phyloP scores from a whole-genome alignment of 2,888 invertebrate genomes.

The Drosophila nr. perissopoda region DNA sequence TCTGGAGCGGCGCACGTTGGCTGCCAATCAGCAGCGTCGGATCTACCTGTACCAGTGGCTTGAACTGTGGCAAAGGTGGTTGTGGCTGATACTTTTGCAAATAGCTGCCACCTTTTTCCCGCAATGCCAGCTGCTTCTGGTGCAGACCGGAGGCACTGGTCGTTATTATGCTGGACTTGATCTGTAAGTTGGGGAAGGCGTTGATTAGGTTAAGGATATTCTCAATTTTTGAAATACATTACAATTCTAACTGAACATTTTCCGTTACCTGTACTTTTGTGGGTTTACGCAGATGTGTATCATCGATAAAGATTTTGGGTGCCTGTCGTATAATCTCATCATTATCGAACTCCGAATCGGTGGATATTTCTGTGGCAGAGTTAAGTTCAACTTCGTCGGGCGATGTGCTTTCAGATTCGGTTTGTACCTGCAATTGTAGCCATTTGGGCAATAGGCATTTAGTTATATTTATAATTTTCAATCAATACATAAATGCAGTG shows the following conservation, averaged over 20 bases:
- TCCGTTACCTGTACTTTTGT: conserved; percentile 87
- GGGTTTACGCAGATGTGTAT: conserved; percentile 87
- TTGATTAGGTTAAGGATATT: not conserved
- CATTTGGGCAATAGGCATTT: conserved; percentile 11
- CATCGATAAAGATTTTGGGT: conserved; percentile 91
- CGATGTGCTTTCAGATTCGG: conserved; percentile 88
- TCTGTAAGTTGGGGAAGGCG: conserved; percentile 53
- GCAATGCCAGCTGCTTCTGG: conserved; percentile 64
- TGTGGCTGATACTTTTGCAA: conserved; percentile 78
- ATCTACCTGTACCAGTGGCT: conserved; percentile 85
- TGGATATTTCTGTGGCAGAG: conserved; percentile 96
- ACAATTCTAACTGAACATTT: not conserved
- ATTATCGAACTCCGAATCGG: conserved; percentile 96
- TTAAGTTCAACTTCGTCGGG: conserved; percentile 91
- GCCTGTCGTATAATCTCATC: conserved; percentile 89
- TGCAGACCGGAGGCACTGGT: conserved; percentile 60
- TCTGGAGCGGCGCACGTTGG: conserved; percentile 85
- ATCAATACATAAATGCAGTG: conserved; percentile 41
- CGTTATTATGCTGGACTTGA: conserved; percentile 82
- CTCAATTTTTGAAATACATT: too few relatives aligned
- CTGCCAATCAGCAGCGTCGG: conserved; percentile 82
- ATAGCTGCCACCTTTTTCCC: conserved; percentile 77
- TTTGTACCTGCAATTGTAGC: conserved; percentile 87
- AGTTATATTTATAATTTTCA: not conserved
- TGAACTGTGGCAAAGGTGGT: conserved; percentile 83